phyloP scores from a whole-genome alignment of 2,797 vertebrate species.

The Hemitrygon akajei region DNA sequence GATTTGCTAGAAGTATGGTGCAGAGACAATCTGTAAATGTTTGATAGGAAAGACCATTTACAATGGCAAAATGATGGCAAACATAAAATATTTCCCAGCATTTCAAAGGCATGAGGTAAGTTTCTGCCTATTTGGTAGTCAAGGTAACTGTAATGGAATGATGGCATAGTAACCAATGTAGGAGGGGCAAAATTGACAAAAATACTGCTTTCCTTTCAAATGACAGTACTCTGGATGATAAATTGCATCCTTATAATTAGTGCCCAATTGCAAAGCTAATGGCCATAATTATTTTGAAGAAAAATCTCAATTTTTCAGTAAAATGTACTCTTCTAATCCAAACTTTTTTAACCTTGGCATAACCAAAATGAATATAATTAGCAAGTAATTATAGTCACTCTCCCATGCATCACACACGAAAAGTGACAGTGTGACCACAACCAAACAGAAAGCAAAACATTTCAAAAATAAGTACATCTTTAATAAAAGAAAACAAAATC shows the following conservation, averaged over 20 bases:
- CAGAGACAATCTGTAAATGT: not conserved
- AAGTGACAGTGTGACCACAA: not conserved
- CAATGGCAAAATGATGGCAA: not conserved
- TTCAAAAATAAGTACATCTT: not conserved
- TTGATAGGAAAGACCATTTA: too few species aligned
- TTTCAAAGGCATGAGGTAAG: not conserved
- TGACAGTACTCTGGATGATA: not conserved
- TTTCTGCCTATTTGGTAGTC: not conserved
- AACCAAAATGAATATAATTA: too few species aligned
- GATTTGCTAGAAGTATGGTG: not conserved
- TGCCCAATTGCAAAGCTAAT: not conserved
- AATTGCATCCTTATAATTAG: not conserved
- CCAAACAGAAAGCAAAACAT: not conserved
- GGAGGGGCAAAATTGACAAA: not conserved
- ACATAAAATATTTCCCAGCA: not conserved
- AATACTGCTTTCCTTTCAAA: not conserved
- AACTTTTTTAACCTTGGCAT: not conserved
- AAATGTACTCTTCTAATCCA: not conserved
- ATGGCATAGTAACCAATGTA: not conserved
- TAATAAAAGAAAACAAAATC: not conserved
- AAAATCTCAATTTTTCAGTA: not conserved
- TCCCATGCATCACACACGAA: not conserved
- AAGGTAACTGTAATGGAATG: not conserved
- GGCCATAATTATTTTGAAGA: not conserved
- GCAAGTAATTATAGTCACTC: not conserved